Conservation (phyloP, 2,113 vertebrate genomes). For the Rhabdomys dilectus region DNA sequence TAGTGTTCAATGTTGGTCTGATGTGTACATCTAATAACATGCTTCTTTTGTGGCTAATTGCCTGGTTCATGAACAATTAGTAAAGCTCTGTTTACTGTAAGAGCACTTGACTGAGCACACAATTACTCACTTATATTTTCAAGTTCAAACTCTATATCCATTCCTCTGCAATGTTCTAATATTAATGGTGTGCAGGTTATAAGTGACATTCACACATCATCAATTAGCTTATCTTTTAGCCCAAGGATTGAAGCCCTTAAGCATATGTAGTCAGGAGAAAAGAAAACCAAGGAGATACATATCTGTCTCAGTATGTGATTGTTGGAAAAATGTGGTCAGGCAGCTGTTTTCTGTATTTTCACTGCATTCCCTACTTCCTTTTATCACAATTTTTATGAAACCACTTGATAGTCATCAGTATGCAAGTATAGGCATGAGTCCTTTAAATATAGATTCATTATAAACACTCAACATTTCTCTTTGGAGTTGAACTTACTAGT, state of each 20-base stretch:
- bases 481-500: background rate
- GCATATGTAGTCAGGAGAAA: background rate
- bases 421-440: background rate
- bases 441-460: background rate
- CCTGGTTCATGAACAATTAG: background rate
- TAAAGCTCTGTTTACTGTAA: background rate
- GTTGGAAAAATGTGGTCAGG: background rate
- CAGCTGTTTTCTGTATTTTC: background rate
- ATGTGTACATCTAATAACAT: background rate
- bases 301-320: background rate
- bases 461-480: background rate
- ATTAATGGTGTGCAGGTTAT: background rate
- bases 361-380: background rate
- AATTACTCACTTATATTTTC: constrained; percentile 18
- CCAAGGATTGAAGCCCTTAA: background rate
- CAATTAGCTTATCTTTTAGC: background rate
- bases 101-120: background rate
- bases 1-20: background rate
- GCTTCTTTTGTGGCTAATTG: background rate
- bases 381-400: background rate
- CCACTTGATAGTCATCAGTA: background rate
- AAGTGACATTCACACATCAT: constrained; percentile 5
- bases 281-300: background rate
- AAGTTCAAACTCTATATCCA: background rate
- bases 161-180: background rate